Base-by-base conservation (phyloP, 2,888 invertebrate species). In the Brenthis hecate region DNA sequence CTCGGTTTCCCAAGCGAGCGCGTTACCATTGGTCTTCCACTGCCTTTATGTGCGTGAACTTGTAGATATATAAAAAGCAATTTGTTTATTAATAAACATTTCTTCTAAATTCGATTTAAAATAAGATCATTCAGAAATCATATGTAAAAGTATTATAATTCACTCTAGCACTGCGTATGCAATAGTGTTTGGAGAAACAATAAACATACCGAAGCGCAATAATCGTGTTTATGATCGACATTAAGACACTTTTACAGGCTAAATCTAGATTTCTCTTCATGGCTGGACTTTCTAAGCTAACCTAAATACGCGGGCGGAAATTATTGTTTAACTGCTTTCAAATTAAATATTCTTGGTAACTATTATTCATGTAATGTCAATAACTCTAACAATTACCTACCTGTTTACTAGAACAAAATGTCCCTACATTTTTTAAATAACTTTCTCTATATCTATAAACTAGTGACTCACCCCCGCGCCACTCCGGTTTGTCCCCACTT, bases 251-350 rank as follows among this genome's bases (percentile, higher is more conserved):
- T 79, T 79, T 76, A 78, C 78, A 76, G 73, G 74, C 74, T 73
- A 78, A 78, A 81, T 81, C 79, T 80, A 80, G 81, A 77, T 82
- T 80, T 79, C 80, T 76, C 76, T 72, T 65, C 64, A 69, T 70
- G 71, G 56, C 75, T 76, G 75, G 74, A 78, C 81, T 83, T 82
- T 82, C 81, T 79, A 80, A 72, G 67, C 65, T 72, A 73, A 77
- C 79, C 79, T 76, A 77, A 79, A 81, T 80, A 79, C 77, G 73
- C 67, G 76, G 72, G 71, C 72, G 70, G 71, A 75, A 73, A 74
- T 75, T 69, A 72, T 73, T 74, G 73, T 73, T 76, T 75, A 71
- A 71, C 71, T 55, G 71, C 73, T 74, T 73, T 75, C 70, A 77
- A 76, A 77, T 75, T 74, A 70, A 71, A 66, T 65, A 66, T 71